These are phyloP conservation scores for Tauraco erythrolophus DNA, from an alignment of 2,113 vertebrate genomes.

Conservation along the genomic window DNA sequence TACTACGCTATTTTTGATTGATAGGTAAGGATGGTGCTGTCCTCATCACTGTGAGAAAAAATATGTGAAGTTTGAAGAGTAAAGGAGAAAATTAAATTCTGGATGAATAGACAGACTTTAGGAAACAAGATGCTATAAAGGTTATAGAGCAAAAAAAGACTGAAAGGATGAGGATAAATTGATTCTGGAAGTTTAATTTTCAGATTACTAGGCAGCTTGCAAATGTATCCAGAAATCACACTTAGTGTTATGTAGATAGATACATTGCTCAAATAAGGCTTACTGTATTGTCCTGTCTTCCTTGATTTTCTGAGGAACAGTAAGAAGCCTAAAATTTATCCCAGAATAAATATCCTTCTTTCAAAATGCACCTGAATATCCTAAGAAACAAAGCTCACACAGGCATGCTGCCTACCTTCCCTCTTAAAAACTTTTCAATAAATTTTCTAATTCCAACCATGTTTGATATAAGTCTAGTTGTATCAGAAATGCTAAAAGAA, in stretches of 20 bases:
- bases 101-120: not conserved
- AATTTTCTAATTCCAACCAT: not conserved
- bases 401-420: not conserved
- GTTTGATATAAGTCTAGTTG: not conserved
- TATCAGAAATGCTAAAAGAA: not conserved
- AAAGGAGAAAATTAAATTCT: not conserved
- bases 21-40: not conserved
- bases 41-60: not conserved
- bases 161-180: not conserved
- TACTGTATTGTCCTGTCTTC: not conserved
- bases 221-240: not conserved
- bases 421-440: not conserved
- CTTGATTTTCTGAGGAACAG: not conserved
- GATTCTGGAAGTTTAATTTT: not conserved
- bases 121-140: not conserved
- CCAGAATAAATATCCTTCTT: not conserved
- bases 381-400: not conserved
- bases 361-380: not conserved
- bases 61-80: not conserved
- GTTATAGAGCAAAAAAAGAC: fast-evolving
- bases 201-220: not conserved
- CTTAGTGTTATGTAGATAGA: not conserved
- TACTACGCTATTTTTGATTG: not conserved
- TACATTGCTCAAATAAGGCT: not conserved
- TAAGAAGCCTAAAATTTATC: not conserved